Conservation (phyloP, 1,140 invertebrate genomes). For the Apis dorsata region DNA sequence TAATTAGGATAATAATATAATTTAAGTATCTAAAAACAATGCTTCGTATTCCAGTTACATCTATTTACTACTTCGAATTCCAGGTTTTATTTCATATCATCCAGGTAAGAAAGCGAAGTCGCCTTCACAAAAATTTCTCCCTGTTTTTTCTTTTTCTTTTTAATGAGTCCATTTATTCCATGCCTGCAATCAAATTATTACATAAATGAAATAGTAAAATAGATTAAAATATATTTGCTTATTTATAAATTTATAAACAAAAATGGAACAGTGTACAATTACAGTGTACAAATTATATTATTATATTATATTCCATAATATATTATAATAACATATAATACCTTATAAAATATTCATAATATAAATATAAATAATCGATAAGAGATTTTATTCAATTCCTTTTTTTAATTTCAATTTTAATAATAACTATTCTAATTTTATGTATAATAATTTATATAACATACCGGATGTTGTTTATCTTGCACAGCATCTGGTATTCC, state of each 20-base stretch:
- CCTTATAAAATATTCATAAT: background rate
- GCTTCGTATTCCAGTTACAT: conserved; percentile 68
- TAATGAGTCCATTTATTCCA: conserved; percentile 77
- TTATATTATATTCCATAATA: background rate
- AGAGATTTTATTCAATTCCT: background rate
- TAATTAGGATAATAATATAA: conserved; percentile 74
- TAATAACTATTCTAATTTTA: background rate
- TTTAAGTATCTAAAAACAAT: conserved; percentile 73
- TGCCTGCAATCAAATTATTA: conserved; percentile 66
- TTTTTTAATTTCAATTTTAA: background rate
- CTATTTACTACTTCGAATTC: conserved; percentile 71
- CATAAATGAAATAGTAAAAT: no score
- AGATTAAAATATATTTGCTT: no score
- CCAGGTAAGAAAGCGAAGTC: conserved; percentile 51
- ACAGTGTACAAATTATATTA: no score
- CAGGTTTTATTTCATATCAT: conserved; percentile 65
- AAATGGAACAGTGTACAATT: background rate
- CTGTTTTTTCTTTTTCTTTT: conserved; percentile 11
- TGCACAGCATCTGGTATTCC: conserved; percentile 76
- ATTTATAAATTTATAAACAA: background rate
- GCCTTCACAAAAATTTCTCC: conserved; percentile 52
- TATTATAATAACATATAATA: background rate
- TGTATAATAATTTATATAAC: conserved; percentile 4
- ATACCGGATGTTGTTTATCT: conserved; percentile 79
- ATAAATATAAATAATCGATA: background rate